phyloP scores from a whole-genome alignment of 2,797 vertebrate genomes.

The Thalassophryne amazonica region DNA sequence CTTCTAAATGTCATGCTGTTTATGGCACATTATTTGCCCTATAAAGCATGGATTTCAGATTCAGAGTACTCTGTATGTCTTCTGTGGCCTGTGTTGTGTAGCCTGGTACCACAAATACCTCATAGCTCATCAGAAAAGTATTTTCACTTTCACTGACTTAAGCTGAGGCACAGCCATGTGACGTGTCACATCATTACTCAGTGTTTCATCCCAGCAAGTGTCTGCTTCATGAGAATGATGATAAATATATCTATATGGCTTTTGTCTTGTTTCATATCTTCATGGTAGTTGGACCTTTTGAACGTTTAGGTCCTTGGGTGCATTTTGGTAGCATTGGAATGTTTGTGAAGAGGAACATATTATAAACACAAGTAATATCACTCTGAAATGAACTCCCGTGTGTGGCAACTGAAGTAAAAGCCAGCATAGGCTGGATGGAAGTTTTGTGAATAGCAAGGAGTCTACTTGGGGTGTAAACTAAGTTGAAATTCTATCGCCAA shows the following conservation, averaged over 20 bases:
- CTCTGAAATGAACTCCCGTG: no score
- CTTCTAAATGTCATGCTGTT: not conserved
- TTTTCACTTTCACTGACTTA: conserved; percentile 21
- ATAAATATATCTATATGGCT: conserved; percentile 24
- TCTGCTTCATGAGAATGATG: conserved; percentile 38
- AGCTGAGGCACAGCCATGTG: conserved; percentile 5
- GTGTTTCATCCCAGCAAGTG: conserved; percentile 17
- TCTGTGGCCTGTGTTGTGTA: not conserved
- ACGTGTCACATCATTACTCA: conserved; percentile 14
- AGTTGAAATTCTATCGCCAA: no score
- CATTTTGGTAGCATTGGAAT: no score
- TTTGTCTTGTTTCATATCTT: no score
- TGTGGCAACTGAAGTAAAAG: no score
- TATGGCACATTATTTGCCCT: not conserved
- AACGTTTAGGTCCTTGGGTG: no score
- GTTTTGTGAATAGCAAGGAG: no score
- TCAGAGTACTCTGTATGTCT: not conserved
- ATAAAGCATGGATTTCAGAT: not conserved
- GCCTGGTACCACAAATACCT: conserved; percentile 8
- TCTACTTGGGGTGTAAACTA: no score
- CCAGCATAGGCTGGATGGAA: no score
- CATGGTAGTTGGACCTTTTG: no score
- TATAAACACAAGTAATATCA: no score
- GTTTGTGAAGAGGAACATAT: no score
- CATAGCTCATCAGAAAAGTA: conserved; percentile 23